Percentiles rank a stretch among this genome's conserved stretches.
Conservation (phyloP, 2,113 vertebrate species). For the Bungarus multicinctus region DNA sequence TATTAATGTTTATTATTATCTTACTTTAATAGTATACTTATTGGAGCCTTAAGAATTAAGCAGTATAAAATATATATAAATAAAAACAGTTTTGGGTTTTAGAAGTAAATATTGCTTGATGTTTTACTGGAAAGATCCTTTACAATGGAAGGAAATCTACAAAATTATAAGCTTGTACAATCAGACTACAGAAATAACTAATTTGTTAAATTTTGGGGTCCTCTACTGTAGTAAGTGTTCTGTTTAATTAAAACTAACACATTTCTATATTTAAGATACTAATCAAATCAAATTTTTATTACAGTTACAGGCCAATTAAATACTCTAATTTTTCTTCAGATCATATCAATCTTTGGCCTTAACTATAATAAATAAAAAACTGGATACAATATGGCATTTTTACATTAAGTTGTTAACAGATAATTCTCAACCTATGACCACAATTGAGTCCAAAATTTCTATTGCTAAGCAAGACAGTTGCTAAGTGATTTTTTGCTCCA, state of each 20-base stretch:
- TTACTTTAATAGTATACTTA: neutral
- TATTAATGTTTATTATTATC: neutral
- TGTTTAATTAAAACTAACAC: neutral
- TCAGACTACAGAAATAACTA: neutral
- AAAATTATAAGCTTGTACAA: neutral
- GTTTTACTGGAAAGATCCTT: too few species aligned
- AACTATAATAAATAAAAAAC: neutral
- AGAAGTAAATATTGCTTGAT: neutral
- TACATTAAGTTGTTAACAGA: neutral
- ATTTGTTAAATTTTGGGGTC: neutral
- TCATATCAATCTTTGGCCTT: neutral
- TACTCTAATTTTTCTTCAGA: neutral
- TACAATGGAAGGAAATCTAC: neutral
- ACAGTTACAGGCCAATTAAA: neutral
- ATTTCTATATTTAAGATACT: neutral
- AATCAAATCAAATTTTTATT: neutral
- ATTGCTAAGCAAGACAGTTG: neutral
- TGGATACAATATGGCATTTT: neutral
- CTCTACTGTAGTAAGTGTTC: neutral
- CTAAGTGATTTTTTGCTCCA: neutral
- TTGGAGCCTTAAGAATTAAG: neutral
- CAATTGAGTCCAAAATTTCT: neutral
- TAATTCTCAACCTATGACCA: neutral
- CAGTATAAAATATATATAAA: neutral
- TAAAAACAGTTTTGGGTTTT: neutral